Evolutionary conservation across 2,113 vertebrate species (phyloP).

Genomic region (Stercorarius parasiticus): DNA sequence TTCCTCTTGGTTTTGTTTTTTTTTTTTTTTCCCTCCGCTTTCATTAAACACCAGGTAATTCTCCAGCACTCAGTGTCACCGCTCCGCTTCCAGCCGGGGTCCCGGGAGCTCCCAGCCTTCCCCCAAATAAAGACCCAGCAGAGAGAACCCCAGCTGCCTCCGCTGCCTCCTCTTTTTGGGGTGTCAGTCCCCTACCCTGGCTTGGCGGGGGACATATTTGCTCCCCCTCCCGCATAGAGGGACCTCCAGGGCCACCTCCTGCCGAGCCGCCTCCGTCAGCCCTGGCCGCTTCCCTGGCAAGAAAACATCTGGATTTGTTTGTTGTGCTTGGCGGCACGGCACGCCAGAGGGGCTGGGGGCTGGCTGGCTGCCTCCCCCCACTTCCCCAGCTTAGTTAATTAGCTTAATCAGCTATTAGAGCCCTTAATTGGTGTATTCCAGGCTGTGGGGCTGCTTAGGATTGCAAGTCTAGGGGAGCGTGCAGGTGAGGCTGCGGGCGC

Average conservation of each 20-base stretch:
- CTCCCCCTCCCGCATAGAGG: background rate
- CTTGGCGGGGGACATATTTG: background rate
- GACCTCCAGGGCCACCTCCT: background rate
- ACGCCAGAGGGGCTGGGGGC: background rate
- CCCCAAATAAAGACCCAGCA: background rate
- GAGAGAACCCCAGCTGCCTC: background rate
- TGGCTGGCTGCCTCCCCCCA: background rate
- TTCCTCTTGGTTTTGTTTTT: background rate
- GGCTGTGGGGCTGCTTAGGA: background rate
- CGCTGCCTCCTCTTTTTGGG: background rate
- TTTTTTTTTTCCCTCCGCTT: conserved; percentile 13
- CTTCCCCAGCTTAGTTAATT: background rate
- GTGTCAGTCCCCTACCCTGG: background rate
- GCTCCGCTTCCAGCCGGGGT: background rate
- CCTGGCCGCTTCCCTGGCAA: rapidly evolving
- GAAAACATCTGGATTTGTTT: conserved; percentile 16
- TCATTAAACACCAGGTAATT: conserved; percentile 14
- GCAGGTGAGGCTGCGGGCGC: background rate
- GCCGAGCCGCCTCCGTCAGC: rapidly evolving
- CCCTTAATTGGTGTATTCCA: background rate
- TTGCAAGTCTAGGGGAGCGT: background rate
- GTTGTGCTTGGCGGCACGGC: background rate
- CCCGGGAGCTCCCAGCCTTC: background rate
- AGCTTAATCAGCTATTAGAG: background rate
- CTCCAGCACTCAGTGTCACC: background rate